A percentile compares a stretch with the other conserved stretches of the same genome.
Evolutionary conservation across 2,888 invertebrate genomes (phyloP).

Genomic region (Melanargia galathea): DNA sequence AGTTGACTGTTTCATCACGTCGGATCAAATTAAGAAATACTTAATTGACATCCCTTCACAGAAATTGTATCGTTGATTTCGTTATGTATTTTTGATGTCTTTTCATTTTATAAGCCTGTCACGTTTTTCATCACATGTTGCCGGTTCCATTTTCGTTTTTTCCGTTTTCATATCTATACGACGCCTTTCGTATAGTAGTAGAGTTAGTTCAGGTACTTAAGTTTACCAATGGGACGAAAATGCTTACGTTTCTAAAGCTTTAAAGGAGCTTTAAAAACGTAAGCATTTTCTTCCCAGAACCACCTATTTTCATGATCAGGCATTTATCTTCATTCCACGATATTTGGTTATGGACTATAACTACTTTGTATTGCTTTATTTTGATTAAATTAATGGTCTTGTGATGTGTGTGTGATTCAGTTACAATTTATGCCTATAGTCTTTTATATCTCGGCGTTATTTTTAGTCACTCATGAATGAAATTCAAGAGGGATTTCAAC

Average conservation of each 20-base stretch:
- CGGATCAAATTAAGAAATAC: conserved; percentile 15
- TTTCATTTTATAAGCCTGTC: background rate
- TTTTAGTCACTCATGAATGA: background rate
- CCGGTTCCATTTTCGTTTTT: background rate
- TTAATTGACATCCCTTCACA: background rate
- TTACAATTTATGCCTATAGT: too few relatives aligned
- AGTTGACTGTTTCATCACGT: conserved; percentile 9
- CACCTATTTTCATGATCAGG: too few relatives aligned
- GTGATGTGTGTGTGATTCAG: too few relatives aligned
- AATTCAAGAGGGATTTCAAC: background rate
- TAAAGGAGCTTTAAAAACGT: too few relatives aligned
- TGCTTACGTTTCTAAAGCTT: too few relatives aligned
- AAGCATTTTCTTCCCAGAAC: too few relatives aligned
- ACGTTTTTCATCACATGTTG: background rate
- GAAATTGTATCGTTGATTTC: background rate
- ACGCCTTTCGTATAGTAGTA: background rate
- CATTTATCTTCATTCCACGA: too few relatives aligned
- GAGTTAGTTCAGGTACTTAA: background rate
- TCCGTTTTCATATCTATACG: background rate
- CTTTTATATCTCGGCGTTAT: background rate
- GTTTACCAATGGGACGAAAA: background rate
- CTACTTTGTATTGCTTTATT: too few relatives aligned
- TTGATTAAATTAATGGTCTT: background rate
- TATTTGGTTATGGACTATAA: too few relatives aligned
- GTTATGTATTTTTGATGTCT: background rate